These are phyloP conservation scores for Taphrorychus bicolor DNA, from an alignment of 2,888 invertebrate genomes.

Conservation along the genomic window DNA sequence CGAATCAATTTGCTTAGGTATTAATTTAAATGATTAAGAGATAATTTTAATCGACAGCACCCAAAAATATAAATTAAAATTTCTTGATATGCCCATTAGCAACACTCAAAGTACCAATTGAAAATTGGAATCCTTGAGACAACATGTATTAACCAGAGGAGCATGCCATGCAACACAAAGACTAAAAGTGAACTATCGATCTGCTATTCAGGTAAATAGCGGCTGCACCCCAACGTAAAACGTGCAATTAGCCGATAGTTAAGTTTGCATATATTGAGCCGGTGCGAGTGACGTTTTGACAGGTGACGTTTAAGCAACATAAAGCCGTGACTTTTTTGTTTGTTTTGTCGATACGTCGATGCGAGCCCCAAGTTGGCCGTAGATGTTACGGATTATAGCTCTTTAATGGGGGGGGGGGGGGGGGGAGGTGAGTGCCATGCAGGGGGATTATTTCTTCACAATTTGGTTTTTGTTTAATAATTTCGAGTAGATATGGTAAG, in stretches of 20 bases:
- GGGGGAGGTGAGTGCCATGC: too few species aligned
- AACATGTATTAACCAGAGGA: not conserved
- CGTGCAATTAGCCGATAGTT: constrained; percentile 36
- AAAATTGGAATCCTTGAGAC: not conserved
- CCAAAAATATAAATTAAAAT: too few species aligned
- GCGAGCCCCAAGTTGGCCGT: not conserved
- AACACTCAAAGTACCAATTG: not conserved
- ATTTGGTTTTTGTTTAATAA: too few species aligned
- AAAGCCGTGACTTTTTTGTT: constrained; percentile 35
- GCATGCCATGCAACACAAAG: not conserved
- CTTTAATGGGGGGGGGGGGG: not conserved
- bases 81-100: not conserved
- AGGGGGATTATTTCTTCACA: too few species aligned
- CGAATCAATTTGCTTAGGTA: not conserved
- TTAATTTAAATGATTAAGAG: not conserved
- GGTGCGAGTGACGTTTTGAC: constrained; percentile 35
- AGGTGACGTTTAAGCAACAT: constrained; percentile 32
- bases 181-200: constrained; percentile 26
- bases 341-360: constrained; percentile 33
- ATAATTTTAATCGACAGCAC: not conserved
- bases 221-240: constrained; percentile 31
- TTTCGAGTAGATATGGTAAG: too few species aligned
- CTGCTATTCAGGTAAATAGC: constrained; percentile 16
- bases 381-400: not conserved
- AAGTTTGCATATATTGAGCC: constrained; percentile 34